These are phyloP conservation scores for Parascotia fuliginaria DNA, from an alignment of 2,888 invertebrate species.

Conservation along the genomic window DNA sequence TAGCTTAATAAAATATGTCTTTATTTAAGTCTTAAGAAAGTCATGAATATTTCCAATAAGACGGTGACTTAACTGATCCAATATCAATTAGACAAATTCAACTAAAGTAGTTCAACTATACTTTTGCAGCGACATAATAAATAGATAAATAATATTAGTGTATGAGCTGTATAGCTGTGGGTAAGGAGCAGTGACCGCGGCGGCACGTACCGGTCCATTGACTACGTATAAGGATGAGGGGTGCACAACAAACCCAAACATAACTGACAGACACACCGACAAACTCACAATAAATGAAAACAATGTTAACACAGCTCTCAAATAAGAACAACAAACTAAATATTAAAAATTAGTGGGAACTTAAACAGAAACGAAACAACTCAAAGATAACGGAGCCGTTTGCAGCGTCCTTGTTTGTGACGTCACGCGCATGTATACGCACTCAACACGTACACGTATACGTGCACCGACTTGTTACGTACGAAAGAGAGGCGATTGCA, in stretches of 20 bases:
- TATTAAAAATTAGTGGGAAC: slow-evolving; percentile 49
- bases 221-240: slow-evolving; percentile 54
- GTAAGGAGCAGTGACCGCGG: background rate
- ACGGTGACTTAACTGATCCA: slow-evolving; percentile 24
- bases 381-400: slow-evolving; percentile 44
- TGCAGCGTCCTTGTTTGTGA: slow-evolving; percentile 44
- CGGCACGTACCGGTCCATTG: slow-evolving; percentile 10
- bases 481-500: slow-evolving; percentile 35
- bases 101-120: slow-evolving; percentile 5
- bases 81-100: slow-evolving; percentile 28
- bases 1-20: too few relatives aligned
- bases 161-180: background rate
- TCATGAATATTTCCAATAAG: background rate
- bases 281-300: slow-evolving; percentile 55
- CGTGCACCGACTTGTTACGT: background rate
- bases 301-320: slow-evolving; percentile 53
- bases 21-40: too few relatives aligned
- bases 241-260: slow-evolving; percentile 71
- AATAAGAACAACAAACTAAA: slow-evolving; percentile 41
- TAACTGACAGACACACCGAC: slow-evolving; percentile 56
- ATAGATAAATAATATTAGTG: background rate
- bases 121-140: slow-evolving; percentile 3
- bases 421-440: slow-evolving; percentile 6
- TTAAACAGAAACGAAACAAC: slow-evolving; percentile 50
- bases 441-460: background rate